Percentiles rank a stretch among this genome's conserved stretches.
These are phyloP conservation scores for Anniella stebbinsi DNA, from an alignment of 2,797 vertebrate genomes.

Conservation along the genomic window DNA sequence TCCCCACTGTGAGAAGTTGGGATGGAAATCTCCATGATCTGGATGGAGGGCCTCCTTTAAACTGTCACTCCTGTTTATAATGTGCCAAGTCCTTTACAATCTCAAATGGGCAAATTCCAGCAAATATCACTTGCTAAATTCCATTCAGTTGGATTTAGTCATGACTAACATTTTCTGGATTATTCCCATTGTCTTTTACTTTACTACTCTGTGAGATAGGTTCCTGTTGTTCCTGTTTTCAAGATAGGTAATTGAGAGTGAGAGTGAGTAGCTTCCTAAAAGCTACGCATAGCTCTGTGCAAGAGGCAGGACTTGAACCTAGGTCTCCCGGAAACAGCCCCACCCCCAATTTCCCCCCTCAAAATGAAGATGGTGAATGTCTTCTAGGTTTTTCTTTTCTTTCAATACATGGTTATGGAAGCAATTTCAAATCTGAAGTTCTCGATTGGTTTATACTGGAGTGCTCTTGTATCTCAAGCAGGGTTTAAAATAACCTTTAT, in stretches of 20 bases:
- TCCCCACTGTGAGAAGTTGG: no score
- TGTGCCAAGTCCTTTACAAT: not conserved
- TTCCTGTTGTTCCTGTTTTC: not conserved
- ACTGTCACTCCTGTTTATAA: not conserved
- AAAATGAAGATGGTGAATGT: not conserved
- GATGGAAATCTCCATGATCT: no score
- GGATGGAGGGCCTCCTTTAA: not conserved
- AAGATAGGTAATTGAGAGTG: not conserved
- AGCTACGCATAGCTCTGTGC: not conserved
- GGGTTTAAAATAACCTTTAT: not conserved
- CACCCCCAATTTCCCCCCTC: not conserved
- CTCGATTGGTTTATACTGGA: not conserved
- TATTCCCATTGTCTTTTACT: not conserved
- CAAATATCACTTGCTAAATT: not conserved
- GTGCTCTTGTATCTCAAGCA: not conserved
- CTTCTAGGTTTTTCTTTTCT: no score
- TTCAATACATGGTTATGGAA: not conserved
- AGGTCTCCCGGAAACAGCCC: not conserved
- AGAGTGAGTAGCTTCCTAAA: not conserved
- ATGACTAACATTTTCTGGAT: not conserved
- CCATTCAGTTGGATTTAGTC: not conserved
- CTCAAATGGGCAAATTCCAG: not conserved
- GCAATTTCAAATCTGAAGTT: not conserved
- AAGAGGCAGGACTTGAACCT: not conserved
- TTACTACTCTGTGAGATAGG: not conserved